A percentile compares a stretch with the other conserved stretches of the same genome.
These are phyloP conservation scores for Pelobates cultripes DNA, from an alignment of 2,797 vertebrate genomes.

Conservation along the genomic window DNA sequence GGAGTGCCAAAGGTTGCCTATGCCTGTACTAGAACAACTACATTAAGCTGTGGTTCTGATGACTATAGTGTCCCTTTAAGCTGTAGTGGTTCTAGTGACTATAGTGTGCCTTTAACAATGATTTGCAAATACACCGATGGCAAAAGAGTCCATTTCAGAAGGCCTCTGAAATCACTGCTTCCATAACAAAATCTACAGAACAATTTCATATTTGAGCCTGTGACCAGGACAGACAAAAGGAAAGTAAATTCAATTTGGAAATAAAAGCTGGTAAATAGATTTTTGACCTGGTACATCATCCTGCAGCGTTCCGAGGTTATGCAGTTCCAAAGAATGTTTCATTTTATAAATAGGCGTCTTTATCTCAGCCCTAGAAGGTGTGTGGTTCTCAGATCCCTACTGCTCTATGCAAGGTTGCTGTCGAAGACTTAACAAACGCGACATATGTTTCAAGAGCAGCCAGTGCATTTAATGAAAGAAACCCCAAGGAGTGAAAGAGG, in stretches of 20 bases:
- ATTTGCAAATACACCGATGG: too few relatives aligned
- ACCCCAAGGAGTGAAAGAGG: constrained; percentile 28
- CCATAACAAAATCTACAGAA: background rate
- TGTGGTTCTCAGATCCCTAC: constrained; percentile 25
- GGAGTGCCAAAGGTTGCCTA: too few relatives aligned
- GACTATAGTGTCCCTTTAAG: too few relatives aligned
- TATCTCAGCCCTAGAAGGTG: constrained; percentile 33
- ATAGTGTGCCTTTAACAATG: too few relatives aligned
- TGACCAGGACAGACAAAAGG: constrained; percentile 17
- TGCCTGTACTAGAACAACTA: too few relatives aligned
- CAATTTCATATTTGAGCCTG: constrained; percentile 12
- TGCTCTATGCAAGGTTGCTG: constrained; percentile 32
- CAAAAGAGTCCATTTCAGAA: too few relatives aligned
- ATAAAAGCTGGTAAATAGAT: constrained; percentile 28
- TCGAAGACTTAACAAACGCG: constrained; percentile 42
- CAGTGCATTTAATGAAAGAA: constrained; percentile 34
- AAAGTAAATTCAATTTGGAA: constrained; percentile 19
- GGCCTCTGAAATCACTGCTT: too few relatives aligned
- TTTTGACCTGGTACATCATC: constrained; percentile 18
- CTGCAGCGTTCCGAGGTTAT: constrained; percentile 13
- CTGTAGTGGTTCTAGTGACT: too few relatives aligned
- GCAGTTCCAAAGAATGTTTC: constrained; percentile 22
- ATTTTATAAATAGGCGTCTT: constrained; percentile 48
- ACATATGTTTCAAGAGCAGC: constrained; percentile 49
- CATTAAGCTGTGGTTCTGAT: too few relatives aligned